phyloP scores from a whole-genome alignment of 2,797 vertebrate species.

The Podarcis siculus region DNA sequence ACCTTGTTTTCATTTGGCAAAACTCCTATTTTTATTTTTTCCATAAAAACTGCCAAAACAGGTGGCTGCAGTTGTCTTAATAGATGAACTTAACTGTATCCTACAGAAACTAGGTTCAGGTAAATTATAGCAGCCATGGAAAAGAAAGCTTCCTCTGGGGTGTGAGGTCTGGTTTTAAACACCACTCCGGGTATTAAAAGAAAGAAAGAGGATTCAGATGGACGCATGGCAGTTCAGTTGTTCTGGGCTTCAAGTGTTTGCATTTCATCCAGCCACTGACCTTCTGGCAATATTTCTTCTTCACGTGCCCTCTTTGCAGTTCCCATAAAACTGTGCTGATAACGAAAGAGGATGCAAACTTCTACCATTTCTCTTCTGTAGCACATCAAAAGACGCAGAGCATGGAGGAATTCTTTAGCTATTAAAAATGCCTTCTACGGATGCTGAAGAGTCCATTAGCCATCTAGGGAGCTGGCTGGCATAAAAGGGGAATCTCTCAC shows the following conservation, averaged over 20 bases:
- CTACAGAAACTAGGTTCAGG: conserved; percentile 17
- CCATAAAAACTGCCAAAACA: not conserved
- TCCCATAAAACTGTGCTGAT: conserved; percentile 22
- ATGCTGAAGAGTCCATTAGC: not conserved
- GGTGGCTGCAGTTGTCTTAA: conserved; percentile 18
- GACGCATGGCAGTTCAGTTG: conserved; percentile 16
- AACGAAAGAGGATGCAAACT: conserved; percentile 1
- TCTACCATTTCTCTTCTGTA: conserved; percentile 24
- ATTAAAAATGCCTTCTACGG: conserved; percentile 19
- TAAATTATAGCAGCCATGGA: not conserved
- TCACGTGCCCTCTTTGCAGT: not conserved
- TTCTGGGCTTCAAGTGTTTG: conserved; percentile 2
- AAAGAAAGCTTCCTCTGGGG: not conserved
- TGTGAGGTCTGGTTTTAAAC: conserved; percentile 18
- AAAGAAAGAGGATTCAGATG: conserved; percentile 17
- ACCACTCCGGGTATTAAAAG: conserved; percentile 9
- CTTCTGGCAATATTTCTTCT: not conserved
- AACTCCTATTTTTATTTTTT: conserved; percentile 41
- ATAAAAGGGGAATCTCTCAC: not conserved
- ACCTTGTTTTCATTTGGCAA: not conserved
- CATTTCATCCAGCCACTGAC: conserved; percentile 14
- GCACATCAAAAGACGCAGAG: conserved; percentile 27
- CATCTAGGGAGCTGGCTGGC: conserved; percentile 14
- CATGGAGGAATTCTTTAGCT: conserved; percentile 38
- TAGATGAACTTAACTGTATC: conserved; percentile 1